Conservation (phyloP, 2,888 invertebrate species). For the Hypomecis atomaria region DNA sequence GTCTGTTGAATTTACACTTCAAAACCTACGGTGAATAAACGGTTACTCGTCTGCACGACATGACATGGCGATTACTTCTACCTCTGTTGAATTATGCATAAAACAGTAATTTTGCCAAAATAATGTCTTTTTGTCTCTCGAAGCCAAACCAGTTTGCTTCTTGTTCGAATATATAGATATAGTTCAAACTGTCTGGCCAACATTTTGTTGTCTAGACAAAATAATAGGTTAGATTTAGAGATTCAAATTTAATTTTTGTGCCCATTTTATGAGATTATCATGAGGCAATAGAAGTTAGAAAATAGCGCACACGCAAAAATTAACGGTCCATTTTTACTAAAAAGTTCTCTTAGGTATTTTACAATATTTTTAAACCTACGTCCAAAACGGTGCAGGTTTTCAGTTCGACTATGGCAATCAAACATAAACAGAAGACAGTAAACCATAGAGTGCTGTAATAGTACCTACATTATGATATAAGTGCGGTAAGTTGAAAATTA, state of each 20-base stretch:
- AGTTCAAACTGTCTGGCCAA: slow-evolving; percentile 25
- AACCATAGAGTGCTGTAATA: no score
- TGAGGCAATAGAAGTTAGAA: background rate
- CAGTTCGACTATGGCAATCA: no score
- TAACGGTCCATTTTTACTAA: no score
- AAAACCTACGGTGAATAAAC: slow-evolving; percentile 33
- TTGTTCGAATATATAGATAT: slow-evolving; percentile 8
- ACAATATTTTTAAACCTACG: no score
- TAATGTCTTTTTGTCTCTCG: slow-evolving; percentile 24
- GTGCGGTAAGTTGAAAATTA: no score
- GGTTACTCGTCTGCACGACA: slow-evolving; percentile 32
- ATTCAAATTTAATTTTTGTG: background rate
- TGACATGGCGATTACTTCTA: slow-evolving; percentile 30
- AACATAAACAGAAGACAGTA: no score
- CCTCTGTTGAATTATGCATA: slow-evolving; percentile 33
- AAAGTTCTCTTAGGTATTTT: no score
- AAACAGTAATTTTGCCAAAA: slow-evolving; percentile 32
- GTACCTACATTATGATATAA: no score
- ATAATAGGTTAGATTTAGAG: slow-evolving; percentile 16
- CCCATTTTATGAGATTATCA: background rate
- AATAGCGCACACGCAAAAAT: background rate
- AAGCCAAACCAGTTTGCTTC: slow-evolving; percentile 21
- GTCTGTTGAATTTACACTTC: slow-evolving; percentile 29
- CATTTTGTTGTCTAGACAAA: slow-evolving; percentile 15
- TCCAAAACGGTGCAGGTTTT: no score